Conservation (phyloP, 37 sponge, comb jelly and placozoan genomes). For the Cladorhizidae sp. region DNA sequence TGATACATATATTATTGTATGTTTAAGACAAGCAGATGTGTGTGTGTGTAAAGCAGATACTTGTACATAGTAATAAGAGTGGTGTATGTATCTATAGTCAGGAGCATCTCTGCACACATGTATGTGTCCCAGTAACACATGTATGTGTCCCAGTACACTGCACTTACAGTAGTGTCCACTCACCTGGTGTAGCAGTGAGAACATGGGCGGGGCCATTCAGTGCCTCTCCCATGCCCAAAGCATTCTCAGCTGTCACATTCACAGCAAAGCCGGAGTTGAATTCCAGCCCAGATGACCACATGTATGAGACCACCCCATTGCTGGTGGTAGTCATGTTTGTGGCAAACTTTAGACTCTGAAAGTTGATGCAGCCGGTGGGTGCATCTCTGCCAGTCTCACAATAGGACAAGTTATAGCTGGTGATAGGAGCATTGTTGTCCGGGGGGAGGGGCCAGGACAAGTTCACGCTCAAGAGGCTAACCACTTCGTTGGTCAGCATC, state of each 20-base stretch:
- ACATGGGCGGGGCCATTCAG: background rate
- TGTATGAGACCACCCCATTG: no score
- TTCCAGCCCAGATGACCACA: background rate
- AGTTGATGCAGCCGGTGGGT: no score
- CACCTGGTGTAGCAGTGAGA: slow-evolving; percentile 3
- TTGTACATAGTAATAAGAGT: no score
- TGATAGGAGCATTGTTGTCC: slow-evolving; percentile 41
- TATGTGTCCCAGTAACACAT: no score
- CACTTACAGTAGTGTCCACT: background rate
- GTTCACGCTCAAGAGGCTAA: background rate
- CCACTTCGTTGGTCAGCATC: background rate
- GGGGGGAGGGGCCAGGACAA: slow-evolving; percentile 25
- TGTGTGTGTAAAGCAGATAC: no score
- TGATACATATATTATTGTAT: no score
- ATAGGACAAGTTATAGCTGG: slow-evolving; percentile 9
- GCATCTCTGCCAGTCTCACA: background rate
- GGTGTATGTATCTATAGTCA: no score
- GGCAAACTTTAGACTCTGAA: no score
- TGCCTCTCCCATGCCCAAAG: slow-evolving; percentile 3
- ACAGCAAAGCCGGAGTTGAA: background rate
- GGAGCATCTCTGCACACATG: no score
- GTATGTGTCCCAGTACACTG: no score
- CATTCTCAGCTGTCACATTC: background rate
- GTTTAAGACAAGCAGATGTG: no score
- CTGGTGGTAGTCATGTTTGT: no score